These are phyloP conservation scores for Drosophila setifemur DNA, from an alignment of 1,140 invertebrate species.

Conservation along the genomic window DNA sequence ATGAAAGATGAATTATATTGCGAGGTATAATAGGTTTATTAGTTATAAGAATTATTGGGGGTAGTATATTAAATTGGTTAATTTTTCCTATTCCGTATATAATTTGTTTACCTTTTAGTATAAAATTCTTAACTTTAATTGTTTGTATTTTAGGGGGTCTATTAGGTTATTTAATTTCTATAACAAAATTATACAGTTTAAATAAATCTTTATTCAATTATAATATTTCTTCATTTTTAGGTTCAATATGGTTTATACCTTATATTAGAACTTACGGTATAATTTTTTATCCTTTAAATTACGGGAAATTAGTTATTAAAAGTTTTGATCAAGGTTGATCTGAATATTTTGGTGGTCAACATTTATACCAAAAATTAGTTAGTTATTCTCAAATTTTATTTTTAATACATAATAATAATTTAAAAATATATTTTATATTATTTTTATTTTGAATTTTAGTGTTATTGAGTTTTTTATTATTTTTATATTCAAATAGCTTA, in stretches of 20 bases:
- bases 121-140: constrained; percentile 83
- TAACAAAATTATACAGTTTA: constrained; percentile 72
- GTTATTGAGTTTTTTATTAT: constrained; percentile 80
- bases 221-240: constrained; percentile 74
- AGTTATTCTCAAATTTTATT: constrained; percentile 49
- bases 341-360: constrained; percentile 82
- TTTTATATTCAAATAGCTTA: constrained; percentile 85
- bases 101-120: constrained; percentile 83
- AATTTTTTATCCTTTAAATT: constrained; percentile 46
- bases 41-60: constrained; percentile 83
- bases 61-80: constrained; percentile 82
- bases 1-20: constrained; percentile 83
- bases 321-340: constrained; percentile 83
- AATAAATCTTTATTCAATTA: constrained; percentile 82
- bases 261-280: constrained; percentile 77
- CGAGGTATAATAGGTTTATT: constrained; percentile 83
- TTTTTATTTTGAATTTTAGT: constrained; percentile 82
- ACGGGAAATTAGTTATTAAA: constrained; percentile 62
- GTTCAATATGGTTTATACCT: constrained; percentile 82
- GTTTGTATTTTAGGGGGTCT: constrained; percentile 79
- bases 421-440: constrained; percentile 83
- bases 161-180: constrained; percentile 81
- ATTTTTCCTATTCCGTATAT: constrained; percentile 83
- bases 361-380: constrained; percentile 68
- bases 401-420: constrained; percentile 81